Percentiles rank a stretch among this genome's conserved stretches.
Evolutionary conservation across 1,140 invertebrate species (phyloP).

Genomic region (Cylas formicarius): DNA sequence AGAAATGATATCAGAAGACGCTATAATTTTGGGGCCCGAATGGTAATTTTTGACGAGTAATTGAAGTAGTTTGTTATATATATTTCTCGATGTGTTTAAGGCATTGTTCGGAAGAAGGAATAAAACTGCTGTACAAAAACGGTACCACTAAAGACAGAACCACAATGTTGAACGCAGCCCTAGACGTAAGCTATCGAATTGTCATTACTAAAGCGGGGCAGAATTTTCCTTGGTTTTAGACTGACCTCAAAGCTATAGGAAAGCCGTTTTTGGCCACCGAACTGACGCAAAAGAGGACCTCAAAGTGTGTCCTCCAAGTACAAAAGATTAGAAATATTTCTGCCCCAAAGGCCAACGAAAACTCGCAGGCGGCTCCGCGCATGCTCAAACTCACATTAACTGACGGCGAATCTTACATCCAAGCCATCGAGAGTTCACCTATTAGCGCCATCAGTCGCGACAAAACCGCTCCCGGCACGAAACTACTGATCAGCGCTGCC

Average conservation of each 20-base stretch:
- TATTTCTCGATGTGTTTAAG: slow-evolving; percentile 43
- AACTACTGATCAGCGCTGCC: slow-evolving; percentile 51
- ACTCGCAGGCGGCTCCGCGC: slow-evolving; percentile 69
- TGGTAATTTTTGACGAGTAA: no score
- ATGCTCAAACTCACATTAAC: slow-evolving; percentile 77
- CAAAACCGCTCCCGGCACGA: slow-evolving; percentile 71
- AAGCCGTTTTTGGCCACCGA: slow-evolving; percentile 53
- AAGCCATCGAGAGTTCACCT: slow-evolving; percentile 65
- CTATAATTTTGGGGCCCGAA: slow-evolving; percentile 23
- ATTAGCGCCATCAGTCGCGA: slow-evolving; percentile 57
- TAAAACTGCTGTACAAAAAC: slow-evolving; percentile 57
- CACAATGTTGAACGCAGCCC: slow-evolving; percentile 56
- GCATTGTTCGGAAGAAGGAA: slow-evolving; percentile 61
- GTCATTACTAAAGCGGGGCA: slow-evolving; percentile 8
- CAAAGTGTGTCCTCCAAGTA: slow-evolving; percentile 65
- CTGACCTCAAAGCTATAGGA: slow-evolving; percentile 71
- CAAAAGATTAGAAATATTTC: slow-evolving; percentile 80
- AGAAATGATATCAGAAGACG: neutral
- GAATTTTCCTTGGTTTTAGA: slow-evolving; percentile 47
- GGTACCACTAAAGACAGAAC: slow-evolving; percentile 55
- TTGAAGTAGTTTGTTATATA: neutral
- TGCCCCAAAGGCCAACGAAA: slow-evolving; percentile 85
- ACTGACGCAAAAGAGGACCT: slow-evolving; percentile 50
- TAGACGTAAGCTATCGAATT: slow-evolving; percentile 55
- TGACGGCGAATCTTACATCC: slow-evolving; percentile 72